Evolutionary conservation across 37 sponge, comb jelly and placozoan genomes (phyloP), one percentile per base, ranked within the genome.

Genomic region (Crambe crambe): DNA sequence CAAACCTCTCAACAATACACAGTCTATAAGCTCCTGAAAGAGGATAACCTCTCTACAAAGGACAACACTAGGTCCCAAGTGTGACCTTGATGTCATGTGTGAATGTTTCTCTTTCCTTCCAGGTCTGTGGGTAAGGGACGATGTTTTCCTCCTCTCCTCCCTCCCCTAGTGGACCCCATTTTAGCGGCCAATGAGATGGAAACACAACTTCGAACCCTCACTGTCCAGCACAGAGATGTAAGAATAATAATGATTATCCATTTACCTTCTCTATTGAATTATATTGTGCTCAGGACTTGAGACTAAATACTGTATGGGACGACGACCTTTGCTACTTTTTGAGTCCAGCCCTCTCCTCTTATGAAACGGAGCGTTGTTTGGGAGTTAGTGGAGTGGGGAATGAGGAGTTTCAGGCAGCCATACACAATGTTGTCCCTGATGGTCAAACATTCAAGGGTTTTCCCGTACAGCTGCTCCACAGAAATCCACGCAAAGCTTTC

Each of bases 391-490:
- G 83, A 65, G 82, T 82, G 22, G 86, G 97, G 4, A 91, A 81
- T 51, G 93, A 94, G 39, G 99, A 99, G 68, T 99, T 99, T 65
- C 95, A 99, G 74, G 91, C 94, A 18, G 95, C 97, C 29, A 79
- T 99, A 12, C 77, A 89, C 27, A 72, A 72, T 37, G 70, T 73
- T 35, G 97, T 99, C 0, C 81, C 88, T 0, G 83, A 83, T 20
- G 97, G 99, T 25, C 87, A 89, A 89, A 96, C 99, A 42, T 99
- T 99, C 86, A 99, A 99, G 56, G 99, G 93, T 30, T 99, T 94
- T 39, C 99, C 99, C 15, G 71, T 96, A 0, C 97, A 99, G 77
- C 95, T 99, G 30, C 76, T 72, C 34, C 89, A 94, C 81, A 58
- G 88, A 37, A 89, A 92, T 40, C 58, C 83, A 21, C 60, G 75